These are phyloP conservation scores for Catamblyrhynchus diadema DNA, from an alignment of 2,797 vertebrate species.

Conservation along the genomic window DNA sequence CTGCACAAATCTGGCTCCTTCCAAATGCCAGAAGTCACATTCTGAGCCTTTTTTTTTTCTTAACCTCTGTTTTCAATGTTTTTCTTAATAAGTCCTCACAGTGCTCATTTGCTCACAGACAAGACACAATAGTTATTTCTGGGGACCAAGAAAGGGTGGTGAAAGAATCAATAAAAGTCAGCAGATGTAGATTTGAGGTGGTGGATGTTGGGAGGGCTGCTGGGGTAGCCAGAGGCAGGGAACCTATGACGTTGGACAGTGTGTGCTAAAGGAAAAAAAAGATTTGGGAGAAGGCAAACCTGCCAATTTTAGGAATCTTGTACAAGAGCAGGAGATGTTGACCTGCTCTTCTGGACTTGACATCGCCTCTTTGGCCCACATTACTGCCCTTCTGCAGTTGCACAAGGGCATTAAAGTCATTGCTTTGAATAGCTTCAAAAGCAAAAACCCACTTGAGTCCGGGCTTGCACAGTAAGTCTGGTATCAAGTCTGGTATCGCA, in stretches of 20 bases:
- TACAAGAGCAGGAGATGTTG: not conserved
- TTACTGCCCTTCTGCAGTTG: not conserved
- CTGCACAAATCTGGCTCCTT: not conserved
- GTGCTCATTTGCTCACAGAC: not conserved
- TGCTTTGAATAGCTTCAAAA: not conserved
- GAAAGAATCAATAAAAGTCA: not conserved
- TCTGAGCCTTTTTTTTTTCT: not conserved
- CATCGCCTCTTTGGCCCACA: not conserved
- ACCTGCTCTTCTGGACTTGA: not conserved
- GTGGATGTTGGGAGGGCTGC: not conserved
- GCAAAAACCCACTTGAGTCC: fast-evolving
- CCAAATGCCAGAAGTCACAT: not conserved
- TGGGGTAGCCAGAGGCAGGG: not conserved
- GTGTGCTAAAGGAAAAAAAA: not conserved
- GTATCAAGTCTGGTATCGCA: not conserved
- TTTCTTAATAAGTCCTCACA: not conserved
- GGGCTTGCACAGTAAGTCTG: not conserved
- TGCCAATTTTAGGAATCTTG: not conserved
- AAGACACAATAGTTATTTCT: not conserved
- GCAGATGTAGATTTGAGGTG: not conserved
- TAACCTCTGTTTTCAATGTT: not conserved
- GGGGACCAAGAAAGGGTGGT: not conserved
- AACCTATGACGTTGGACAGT: fast-evolving
- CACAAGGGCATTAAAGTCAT: not conserved
- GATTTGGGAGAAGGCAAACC: not conserved